Evolutionary conservation across 2,113 vertebrate genomes (phyloP), one percentile per base, ranked within the genome.

Genomic region (Alethe castanea): DNA sequence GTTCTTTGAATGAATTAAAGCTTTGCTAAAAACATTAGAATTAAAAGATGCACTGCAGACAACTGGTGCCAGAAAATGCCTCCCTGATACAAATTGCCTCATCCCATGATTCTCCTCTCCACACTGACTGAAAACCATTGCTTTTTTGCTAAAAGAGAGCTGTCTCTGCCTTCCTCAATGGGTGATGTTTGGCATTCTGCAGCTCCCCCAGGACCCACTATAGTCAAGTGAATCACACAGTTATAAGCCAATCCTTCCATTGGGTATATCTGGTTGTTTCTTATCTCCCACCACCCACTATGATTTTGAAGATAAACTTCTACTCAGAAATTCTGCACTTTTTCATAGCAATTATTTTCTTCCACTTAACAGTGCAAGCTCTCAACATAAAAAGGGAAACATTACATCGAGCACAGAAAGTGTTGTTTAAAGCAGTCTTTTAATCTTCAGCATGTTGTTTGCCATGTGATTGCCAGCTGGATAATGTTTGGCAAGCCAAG

Each of bases 401-500:
- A 52, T 7, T 86, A 52, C 54, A 82, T 73, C 62, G 70, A 90
- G 71, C 47, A 78, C 1, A 14, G 70, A 91, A 90, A 79, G 14
- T 18, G 52, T 28, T 89, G 56, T 74, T 91, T 87, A 79, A 82
- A 88, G 47, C 70, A 36, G 29, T 11, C 78, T 93, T 94, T 77
- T 95, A 38, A 93, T 73, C 85, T 91, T 73, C 66, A 90, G 45
- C 24, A 56, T 70, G 33, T 36, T 94, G 61, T 91, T 95, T 91
- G 81, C 66, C 61, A 35, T 69, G 62, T 35, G 54, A 94, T 70
- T 83, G 90, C 81, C 93, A 95, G 83, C 25, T 73, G 62, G 66
- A 62, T 88, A 92, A 94, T 1, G 1, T 77, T 59, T 83, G 67
- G 70, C 60, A 91, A 93, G 38, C 35, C 70, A 85, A 92, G 66